These are phyloP conservation scores for Zaprionus ghesquierei DNA, from an alignment of 1,140 invertebrate species.

Conservation along the genomic window DNA sequence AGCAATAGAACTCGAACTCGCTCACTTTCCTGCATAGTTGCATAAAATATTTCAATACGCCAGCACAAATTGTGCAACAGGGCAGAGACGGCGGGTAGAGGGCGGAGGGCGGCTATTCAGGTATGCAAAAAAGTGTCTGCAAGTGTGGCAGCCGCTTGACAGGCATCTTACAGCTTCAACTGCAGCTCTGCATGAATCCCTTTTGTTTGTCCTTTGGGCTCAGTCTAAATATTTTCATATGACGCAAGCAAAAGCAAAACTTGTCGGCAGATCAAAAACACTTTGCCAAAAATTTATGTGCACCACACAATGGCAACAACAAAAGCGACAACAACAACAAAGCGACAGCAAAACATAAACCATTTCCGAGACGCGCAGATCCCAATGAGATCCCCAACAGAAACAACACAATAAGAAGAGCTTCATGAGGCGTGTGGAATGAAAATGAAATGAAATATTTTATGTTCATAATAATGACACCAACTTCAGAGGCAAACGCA, in stretches of 20 bases:
- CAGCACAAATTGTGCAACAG: constrained; percentile 10
- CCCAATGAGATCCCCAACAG: constrained; percentile 15
- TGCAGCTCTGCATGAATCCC: background rate
- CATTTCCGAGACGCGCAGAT: constrained; percentile 17
- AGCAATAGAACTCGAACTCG: background rate
- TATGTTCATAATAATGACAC: constrained; percentile 80
- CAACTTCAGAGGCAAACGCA: constrained; percentile 51
- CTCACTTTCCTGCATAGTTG: constrained; percentile 50
- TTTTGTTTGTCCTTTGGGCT: constrained; percentile 23
- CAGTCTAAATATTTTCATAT: constrained; percentile 52
- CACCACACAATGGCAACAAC: constrained; percentile 28
- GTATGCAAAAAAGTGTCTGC: constrained; percentile 21
- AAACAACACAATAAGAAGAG: background rate
- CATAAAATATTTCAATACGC: constrained; percentile 56
- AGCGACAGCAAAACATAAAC: constrained; percentile 26
- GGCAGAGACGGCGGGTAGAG: background rate
- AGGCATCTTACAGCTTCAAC: constrained; percentile 18
- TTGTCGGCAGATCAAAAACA: constrained; percentile 45
- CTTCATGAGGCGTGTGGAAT: constrained; percentile 17
- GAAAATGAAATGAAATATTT: constrained; percentile 75
- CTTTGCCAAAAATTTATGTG: constrained; percentile 29
- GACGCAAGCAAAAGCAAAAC: constrained; percentile 33
- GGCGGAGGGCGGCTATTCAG: background rate
- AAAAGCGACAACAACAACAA: constrained; percentile 9
- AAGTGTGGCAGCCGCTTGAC: constrained; percentile 41